A percentile compares a stretch with the other conserved stretches of the same genome.
These are phyloP conservation scores for Caenorhabditis becei DNA, from an alignment of 2,888 invertebrate genomes.

Conservation along the genomic window DNA sequence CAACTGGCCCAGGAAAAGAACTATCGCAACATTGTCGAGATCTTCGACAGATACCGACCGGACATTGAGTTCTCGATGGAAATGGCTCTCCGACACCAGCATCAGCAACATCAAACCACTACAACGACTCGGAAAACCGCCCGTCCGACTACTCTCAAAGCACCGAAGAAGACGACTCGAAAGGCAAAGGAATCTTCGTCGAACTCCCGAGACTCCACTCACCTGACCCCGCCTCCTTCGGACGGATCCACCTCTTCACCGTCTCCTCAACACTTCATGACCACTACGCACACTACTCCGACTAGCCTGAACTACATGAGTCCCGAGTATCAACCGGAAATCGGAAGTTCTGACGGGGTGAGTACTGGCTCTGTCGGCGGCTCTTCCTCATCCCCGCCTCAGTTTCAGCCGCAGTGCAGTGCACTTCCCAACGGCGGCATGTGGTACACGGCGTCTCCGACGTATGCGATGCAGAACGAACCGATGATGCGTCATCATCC, in stretches of 20 bases:
- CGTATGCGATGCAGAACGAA: constrained; percentile 32
- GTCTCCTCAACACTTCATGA: constrained; percentile 50
- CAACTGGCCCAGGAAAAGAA: constrained; percentile 46
- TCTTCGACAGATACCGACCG: constrained; percentile 13
- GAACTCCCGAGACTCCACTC: constrained; percentile 46
- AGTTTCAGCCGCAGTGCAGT: constrained; percentile 48
- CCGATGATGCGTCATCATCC: constrained; percentile 26
- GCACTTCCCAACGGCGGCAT: constrained; percentile 13
- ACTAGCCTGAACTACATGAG: constrained; percentile 41
- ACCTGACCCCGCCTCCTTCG: constrained; percentile 61
- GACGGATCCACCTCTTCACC: constrained; percentile 57
- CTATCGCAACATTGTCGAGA: constrained; percentile 39
- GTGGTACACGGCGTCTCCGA: constrained; percentile 36
- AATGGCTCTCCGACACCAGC: not conserved
- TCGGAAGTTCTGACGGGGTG: constrained; percentile 22
- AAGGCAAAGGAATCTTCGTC: constrained; percentile 10
- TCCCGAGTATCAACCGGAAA: constrained; percentile 30
- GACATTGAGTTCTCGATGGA: constrained; percentile 4
- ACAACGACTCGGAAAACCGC: constrained; percentile 1
- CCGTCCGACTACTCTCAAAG: constrained; percentile 16
- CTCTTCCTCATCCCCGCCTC: not conserved
- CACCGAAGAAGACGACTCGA: constrained; percentile 22
- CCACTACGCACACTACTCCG: constrained; percentile 33
- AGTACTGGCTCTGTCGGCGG: not conserved
- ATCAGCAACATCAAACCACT: not conserved